phyloP scores from a whole-genome alignment of 64 coral and sea anemone species.

The Actinia tenebrosa region DNA sequence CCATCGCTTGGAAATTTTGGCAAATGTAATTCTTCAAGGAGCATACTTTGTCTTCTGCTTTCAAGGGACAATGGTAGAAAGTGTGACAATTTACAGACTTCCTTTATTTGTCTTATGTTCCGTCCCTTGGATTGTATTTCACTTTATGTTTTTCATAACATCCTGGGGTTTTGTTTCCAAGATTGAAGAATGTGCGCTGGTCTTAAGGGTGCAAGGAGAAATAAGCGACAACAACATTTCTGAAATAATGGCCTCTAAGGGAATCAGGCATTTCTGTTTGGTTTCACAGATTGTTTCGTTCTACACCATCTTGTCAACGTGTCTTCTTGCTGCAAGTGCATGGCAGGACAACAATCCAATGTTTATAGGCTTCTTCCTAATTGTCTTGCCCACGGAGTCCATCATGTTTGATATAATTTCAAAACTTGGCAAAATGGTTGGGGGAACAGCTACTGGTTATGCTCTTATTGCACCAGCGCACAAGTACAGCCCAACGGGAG shows the following conservation, averaged over 20 bases:
- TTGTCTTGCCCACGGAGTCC: slow-evolving; percentile 78
- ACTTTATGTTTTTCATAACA: slow-evolving; percentile 87
- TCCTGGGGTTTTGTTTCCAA: slow-evolving; percentile 91
- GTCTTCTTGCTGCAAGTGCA: slow-evolving; percentile 44
- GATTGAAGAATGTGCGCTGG: slow-evolving; percentile 82
- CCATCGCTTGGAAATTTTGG: slow-evolving; percentile 56
- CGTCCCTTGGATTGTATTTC: slow-evolving; percentile 69
- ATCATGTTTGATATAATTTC: slow-evolving; percentile 80
- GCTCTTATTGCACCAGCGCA: slow-evolving; percentile 87
- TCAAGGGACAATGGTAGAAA: slow-evolving; percentile 46
- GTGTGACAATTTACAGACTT: slow-evolving; percentile 59
- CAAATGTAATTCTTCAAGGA: slow-evolving; percentile 36
- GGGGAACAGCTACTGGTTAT: slow-evolving; percentile 98
- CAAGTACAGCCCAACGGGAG: slow-evolving; percentile 65
- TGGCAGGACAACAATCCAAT: slow-evolving; percentile 72
- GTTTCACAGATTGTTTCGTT: slow-evolving; percentile 86
- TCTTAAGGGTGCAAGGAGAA: slow-evolving; percentile 62
- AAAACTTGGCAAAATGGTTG: slow-evolving; percentile 88
- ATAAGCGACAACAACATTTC: slow-evolving; percentile 77
- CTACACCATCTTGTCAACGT: slow-evolving; percentile 67
- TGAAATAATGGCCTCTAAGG: slow-evolving; percentile 84
- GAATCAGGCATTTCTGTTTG: slow-evolving; percentile 85
- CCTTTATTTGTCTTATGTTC: slow-evolving; percentile 73
- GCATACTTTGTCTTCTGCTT: slow-evolving; percentile 51
- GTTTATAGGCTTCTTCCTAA: slow-evolving; percentile 72